These are phyloP conservation scores for Hyposmocoma kahamanoa DNA, from an alignment of 1,140 invertebrate species.

Conservation along the genomic window DNA sequence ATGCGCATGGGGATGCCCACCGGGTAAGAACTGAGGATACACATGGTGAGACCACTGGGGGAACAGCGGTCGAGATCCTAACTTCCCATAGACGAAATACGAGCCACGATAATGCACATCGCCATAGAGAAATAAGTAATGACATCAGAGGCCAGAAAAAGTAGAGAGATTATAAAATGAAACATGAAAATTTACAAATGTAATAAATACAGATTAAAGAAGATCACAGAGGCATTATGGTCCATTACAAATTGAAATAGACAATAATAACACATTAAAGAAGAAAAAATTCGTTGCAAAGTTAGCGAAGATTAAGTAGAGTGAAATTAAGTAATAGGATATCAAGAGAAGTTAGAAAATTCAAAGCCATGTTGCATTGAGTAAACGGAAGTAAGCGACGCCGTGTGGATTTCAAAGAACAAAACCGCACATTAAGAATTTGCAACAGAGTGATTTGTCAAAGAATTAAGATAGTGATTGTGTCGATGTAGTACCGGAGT, in stretches of 20 bases:
- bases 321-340: too few species aligned
- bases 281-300: too few species aligned
- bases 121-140: not conserved
- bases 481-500: conserved; percentile 24
- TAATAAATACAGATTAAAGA: too few species aligned
- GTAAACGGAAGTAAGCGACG: too few species aligned
- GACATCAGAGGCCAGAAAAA: not conserved
- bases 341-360: too few species aligned
- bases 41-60: conserved; percentile 95
- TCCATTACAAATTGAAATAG: too few species aligned
- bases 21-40: conserved; percentile 92
- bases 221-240: too few species aligned
- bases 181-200: too few species aligned
- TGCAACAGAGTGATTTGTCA: not conserved
- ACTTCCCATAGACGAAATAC: not conserved
- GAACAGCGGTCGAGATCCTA: conserved; percentile 83
- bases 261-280: too few species aligned
- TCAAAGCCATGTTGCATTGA: too few species aligned
- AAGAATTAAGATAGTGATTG: not conserved
- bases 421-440: not conserved
- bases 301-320: too few species aligned
- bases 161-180: not conserved
- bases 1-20: conserved; percentile 83
- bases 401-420: too few species aligned
- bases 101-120: not conserved